These are phyloP conservation scores for Morpho achilles DNA, from an alignment of 2,888 invertebrate genomes.

Conservation along the genomic window DNA sequence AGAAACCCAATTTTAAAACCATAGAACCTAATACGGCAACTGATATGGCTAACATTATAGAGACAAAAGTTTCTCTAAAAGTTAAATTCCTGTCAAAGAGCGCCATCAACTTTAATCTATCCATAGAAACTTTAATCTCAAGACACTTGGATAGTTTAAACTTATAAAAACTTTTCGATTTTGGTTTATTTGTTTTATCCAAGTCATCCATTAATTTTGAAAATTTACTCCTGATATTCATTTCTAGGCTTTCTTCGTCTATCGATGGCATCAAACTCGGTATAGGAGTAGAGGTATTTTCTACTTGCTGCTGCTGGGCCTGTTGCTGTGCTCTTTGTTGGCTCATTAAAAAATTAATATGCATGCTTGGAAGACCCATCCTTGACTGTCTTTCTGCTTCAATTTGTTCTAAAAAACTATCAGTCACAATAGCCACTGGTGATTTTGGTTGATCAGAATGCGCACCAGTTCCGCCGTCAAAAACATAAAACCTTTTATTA, in stretches of 20 bases:
- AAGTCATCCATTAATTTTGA: conserved; percentile 77
- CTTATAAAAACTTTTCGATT: conserved; percentile 85
- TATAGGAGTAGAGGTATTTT: conserved; percentile 51
- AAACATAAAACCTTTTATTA: conserved; percentile 70
- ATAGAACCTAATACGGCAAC: conserved; percentile 93
- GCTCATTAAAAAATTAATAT: conserved; percentile 67
- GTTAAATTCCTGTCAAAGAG: conserved; percentile 95
- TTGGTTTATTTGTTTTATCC: conserved; percentile 73
- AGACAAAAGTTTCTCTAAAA: conserved; percentile 87
- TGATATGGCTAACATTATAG: conserved; percentile 89
- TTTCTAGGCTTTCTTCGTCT: conserved; percentile 77
- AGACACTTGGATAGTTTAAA: conserved; percentile 83
- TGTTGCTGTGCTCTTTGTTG: conserved; percentile 61
- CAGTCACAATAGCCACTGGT: conserved; percentile 69
- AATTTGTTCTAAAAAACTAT: conserved; percentile 70
- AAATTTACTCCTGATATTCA: conserved; percentile 76
- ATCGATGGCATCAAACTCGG: conserved; percentile 73
- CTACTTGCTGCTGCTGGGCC: conserved; percentile 50
- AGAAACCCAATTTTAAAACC: conserved; percentile 90
- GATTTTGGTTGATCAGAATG: conserved; percentile 65
- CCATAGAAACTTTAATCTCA: conserved; percentile 91
- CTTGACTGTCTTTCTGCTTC: conserved; percentile 68
- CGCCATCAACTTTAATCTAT: conserved; percentile 94
- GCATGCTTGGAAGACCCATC: conserved; percentile 73
- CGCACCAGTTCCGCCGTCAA: conserved; percentile 63